Percentiles rank a stretch among this genome's conserved stretches.
Conservation (phyloP, 1,140 invertebrate species). For the Ips typographus region DNA sequence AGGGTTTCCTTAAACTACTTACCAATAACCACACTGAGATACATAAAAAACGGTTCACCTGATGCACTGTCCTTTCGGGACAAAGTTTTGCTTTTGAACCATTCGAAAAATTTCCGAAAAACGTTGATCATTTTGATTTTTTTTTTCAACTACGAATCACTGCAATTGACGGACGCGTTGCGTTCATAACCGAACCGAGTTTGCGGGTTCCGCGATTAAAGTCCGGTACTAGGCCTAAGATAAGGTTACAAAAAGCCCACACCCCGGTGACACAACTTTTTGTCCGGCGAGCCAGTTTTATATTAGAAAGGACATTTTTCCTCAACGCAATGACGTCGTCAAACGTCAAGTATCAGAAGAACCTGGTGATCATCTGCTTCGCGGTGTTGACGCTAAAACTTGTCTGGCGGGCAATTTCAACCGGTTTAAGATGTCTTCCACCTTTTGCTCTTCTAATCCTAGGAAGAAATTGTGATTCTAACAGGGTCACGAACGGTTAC, state of each 20-base stretch:
- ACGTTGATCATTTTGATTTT: constrained; percentile 22
- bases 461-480: too few species aligned
- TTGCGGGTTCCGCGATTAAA: constrained; percentile 6
- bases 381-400: not conserved
- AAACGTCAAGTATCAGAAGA: not conserved
- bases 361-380: not conserved
- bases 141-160: not conserved
- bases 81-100: constrained; percentile 5
- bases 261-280: constrained; percentile 18
- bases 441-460: too few species aligned
- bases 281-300: not conserved
- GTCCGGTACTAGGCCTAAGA: constrained; percentile 16
- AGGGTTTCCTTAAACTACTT: not conserved
- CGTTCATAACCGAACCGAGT: not conserved
- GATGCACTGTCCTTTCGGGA: not conserved
- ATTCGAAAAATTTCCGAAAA: constrained; percentile 19
- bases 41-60: constrained; percentile 29
- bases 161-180: not conserved
- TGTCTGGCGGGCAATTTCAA: too few species aligned
- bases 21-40: constrained; percentile 27
- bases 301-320: constrained; percentile 25
- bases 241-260: constrained; percentile 24
- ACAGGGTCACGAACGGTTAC: too few species aligned
- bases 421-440: too few species aligned
- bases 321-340: not conserved